Percentiles rank a stretch among this genome's conserved stretches.
These are phyloP conservation scores for Drosophila parabipectinata DNA, from an alignment of 1,140 invertebrate genomes.

Conservation along the genomic window DNA sequence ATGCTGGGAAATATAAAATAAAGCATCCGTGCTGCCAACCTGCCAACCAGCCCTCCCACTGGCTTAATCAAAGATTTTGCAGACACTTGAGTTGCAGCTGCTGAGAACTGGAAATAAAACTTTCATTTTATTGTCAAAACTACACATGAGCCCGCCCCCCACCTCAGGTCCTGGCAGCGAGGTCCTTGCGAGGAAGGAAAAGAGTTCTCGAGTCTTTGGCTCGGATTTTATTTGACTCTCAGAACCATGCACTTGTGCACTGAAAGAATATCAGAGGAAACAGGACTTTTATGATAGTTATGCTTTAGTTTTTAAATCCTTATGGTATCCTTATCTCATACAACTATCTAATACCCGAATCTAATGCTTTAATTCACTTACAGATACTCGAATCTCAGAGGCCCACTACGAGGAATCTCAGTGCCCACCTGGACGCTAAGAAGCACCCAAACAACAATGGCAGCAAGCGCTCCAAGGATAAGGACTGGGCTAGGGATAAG, in stretches of 20 bases:
- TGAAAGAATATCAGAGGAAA: neutral
- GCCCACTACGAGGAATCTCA: conserved; percentile 68
- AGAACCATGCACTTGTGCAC: neutral
- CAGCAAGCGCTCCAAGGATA: conserved; percentile 16
- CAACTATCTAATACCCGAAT: no score
- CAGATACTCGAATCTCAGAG: conserved; percentile 80
- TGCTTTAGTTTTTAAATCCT: no score
- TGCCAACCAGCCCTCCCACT: neutral
- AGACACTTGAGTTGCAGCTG: conserved; percentile 6
- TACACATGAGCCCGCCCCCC: conserved; percentile 22
- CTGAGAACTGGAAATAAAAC: conserved; percentile 18
- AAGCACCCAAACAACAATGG: conserved; percentile 45
- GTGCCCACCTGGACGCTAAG: conserved; percentile 62
- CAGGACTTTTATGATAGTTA: no score
- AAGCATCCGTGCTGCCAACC: neutral
- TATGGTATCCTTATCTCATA: no score
- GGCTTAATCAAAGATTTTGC: neutral
- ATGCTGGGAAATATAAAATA: neutral
- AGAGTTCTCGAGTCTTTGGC: conserved; percentile 1
- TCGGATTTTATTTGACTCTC: conserved; percentile 10
- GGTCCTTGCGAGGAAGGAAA: neutral
- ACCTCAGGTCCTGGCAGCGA: neutral
- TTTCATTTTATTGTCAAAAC: conserved; percentile 37
- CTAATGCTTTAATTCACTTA: conserved; percentile 1
- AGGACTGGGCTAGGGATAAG: neutral